Percentiles rank a stretch among this genome's conserved stretches.
Evolutionary conservation across 2,888 invertebrate species (phyloP).

Genomic region (Acleris cristana): DNA sequence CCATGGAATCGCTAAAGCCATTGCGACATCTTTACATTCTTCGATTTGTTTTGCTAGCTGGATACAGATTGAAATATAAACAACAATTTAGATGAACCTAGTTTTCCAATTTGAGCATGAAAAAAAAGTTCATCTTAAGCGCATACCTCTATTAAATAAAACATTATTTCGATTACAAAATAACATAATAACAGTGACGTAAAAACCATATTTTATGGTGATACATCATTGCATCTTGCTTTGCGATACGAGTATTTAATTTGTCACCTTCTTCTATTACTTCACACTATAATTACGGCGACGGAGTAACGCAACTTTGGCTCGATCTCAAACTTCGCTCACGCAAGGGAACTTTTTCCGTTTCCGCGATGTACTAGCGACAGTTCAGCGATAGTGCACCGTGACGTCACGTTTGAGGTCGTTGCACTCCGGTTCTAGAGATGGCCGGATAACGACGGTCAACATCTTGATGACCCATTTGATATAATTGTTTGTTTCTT

Average conservation of each 20-base stretch:
- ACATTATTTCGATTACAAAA: too few species aligned
- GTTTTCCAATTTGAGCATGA: too few species aligned
- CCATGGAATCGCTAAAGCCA: neutral
- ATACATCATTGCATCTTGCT: neutral
- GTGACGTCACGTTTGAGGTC: constrained; percentile 50
- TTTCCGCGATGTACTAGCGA: constrained; percentile 25
- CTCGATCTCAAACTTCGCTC: neutral
- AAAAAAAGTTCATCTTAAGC: too few species aligned
- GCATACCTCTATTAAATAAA: too few species aligned
- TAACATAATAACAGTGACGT: neutral
- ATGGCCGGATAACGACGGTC: constrained; percentile 78
- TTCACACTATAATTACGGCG: neutral
- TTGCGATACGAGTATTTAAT: neutral
- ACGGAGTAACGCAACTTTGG: neutral
- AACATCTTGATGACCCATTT: constrained; percentile 56
- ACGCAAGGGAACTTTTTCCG: constrained; percentile 24
- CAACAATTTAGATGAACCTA: neutral
- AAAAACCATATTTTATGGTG: neutral
- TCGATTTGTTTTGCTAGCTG: neutral
- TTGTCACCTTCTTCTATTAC: neutral
- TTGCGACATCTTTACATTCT: neutral
- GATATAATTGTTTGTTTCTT: constrained; percentile 32
- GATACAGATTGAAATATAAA: neutral
- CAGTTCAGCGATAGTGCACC: constrained; percentile 33
- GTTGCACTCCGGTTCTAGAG: constrained; percentile 65